Percentiles rank a stretch among this genome's conserved stretches.
phyloP scores from a whole-genome alignment of 2,888 invertebrate species.

The Xylota segnis region DNA sequence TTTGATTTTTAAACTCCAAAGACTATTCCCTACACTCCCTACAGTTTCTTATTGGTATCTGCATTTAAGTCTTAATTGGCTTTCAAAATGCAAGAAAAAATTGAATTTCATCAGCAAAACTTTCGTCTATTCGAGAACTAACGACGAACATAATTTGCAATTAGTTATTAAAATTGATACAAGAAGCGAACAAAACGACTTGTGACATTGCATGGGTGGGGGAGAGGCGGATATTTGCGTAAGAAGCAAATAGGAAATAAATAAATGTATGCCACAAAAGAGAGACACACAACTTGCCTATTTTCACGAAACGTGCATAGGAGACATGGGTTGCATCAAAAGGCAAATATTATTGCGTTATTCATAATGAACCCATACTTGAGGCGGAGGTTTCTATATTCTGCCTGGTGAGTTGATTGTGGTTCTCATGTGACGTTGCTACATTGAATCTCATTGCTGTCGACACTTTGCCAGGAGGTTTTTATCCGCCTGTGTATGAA shows the following conservation, averaged over 20 bases:
- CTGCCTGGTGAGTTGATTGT: constrained; percentile 28
- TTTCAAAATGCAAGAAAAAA: constrained; percentile 6
- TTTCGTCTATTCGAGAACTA: not conserved
- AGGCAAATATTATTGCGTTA: constrained; percentile 35
- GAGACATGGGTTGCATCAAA: constrained; percentile 29
- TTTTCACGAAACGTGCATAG: not conserved
- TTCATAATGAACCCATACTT: constrained; percentile 41
- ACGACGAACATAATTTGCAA: constrained; percentile 39
- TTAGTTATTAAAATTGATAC: constrained; percentile 46
- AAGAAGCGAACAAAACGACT: constrained; percentile 16
- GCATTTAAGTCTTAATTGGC: not conserved
- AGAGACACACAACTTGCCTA: constrained; percentile 9
- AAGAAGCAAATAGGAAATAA: constrained; percentile 33
- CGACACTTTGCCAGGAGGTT: constrained; percentile 4
- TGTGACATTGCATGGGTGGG: not conserved
- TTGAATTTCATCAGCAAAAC: constrained; percentile 3
- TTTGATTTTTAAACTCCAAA: not conserved
- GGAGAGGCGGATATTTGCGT: constrained; percentile 1
- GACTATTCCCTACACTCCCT: not conserved
- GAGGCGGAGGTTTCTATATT: not conserved
- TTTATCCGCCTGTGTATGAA: constrained; percentile 14
- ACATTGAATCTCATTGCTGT: constrained; percentile 20
- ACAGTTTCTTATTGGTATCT: not conserved
- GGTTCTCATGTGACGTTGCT: constrained; percentile 16
- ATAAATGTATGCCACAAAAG: constrained; percentile 13